Evolutionary conservation across 2,113 vertebrate genomes (phyloP), one percentile per base, ranked within the genome.

Genomic region (Centropus unirufus): DNA sequence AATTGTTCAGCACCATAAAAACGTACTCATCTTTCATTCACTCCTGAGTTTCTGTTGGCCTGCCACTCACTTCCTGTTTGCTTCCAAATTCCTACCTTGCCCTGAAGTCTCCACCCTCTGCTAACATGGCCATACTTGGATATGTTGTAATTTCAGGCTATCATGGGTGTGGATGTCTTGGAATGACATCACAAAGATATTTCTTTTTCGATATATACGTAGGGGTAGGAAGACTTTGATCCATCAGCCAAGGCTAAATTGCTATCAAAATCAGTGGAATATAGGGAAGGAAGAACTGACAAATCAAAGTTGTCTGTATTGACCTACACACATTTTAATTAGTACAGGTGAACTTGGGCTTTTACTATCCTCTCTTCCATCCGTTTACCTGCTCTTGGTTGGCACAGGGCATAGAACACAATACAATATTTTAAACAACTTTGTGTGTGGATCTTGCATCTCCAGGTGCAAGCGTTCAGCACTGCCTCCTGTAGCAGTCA

Each of bases 61-160:
- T 92, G 95, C 92, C 89, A 27, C 81, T 98, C 82, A 79, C 95
- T 97, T 96, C 94, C 95, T 96, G 83, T 95, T 97, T 95, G 82
- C 85, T 95, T 90, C 96, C 93, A 86, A 95, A 96, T 97, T 96
- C 92, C 83, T 97, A 51, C 96, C 90, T 97, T 95, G 89, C 68
- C 91, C 89, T 89, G 75, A 36, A 77, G 63, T 64, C 94, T 93
- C 95, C 95, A 93, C 91, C 91, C 92, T 96, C 68, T 40, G 88
- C 90, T 92, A 96, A 87, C 95, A 89, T 68, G 70, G 93, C 95
- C 90, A 86, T 88, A 67, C 75, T 87, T 95, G 90, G 90, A 13
- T 95, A 59, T 96, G 91, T 94, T 95, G 95, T 93, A 96, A 95
- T 91, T 94, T 85, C 64, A 95, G 69, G 79, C 83, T 95, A 2